Conservation (phyloP, 30 jellyfish, hydroid and myxozoan species). For the Hydractinia symbiolongicarpus region DNA sequence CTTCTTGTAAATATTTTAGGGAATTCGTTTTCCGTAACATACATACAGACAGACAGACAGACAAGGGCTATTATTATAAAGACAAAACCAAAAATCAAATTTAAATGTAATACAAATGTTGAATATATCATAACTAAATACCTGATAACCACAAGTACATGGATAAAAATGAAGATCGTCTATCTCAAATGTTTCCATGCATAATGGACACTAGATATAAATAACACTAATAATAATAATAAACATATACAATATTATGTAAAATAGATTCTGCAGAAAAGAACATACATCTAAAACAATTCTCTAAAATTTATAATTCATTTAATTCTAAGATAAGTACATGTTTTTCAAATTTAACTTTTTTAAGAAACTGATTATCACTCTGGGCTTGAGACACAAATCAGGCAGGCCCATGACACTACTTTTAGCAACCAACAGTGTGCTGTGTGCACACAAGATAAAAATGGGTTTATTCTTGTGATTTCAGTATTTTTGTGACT, state of each 20-base stretch:
- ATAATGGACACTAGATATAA: constrained; percentile 67
- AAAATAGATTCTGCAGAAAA: background rate
- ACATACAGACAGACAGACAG: background rate
- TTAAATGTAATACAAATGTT: background rate
- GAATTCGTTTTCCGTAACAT: too few relatives aligned
- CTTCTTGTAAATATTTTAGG: too few relatives aligned
- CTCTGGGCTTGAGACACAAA: too few relatives aligned
- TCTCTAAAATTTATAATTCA: background rate
- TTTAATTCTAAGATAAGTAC: background rate
- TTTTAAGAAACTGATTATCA: too few relatives aligned
- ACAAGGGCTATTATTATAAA: background rate
- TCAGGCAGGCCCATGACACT: too few relatives aligned
- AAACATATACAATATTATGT: background rate
- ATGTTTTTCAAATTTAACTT: too few relatives aligned
- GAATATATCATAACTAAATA: background rate
- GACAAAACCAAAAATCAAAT: background rate
- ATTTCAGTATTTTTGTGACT: too few relatives aligned
- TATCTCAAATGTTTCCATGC: constrained; percentile 91
- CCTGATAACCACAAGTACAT: constrained; percentile 96
- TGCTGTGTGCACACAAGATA: too few relatives aligned
- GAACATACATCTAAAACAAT: background rate
- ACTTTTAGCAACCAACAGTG: too few relatives aligned
- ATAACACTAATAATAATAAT: background rate
- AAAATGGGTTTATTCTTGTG: too few relatives aligned
- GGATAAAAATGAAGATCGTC: constrained; percentile 87